Percentiles rank a stretch among this genome's conserved stretches.
Evolutionary conservation across 2,113 vertebrate species (phyloP).

Genomic region (Gallinago undulata): DNA sequence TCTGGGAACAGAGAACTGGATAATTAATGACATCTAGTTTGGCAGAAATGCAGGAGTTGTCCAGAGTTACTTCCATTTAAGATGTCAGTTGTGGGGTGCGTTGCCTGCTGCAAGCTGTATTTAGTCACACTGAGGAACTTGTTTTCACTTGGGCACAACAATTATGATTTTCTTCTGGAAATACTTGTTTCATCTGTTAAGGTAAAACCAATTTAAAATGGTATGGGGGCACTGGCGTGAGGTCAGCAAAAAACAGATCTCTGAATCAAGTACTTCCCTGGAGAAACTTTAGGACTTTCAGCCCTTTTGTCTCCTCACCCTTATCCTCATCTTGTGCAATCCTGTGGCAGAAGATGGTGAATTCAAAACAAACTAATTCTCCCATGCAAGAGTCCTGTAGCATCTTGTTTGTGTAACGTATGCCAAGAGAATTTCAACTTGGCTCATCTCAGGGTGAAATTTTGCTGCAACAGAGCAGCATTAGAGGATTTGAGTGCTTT

Average conservation of each 20-base stretch:
- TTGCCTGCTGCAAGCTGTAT: neutral
- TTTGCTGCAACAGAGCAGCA: neutral
- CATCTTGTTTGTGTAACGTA: neutral
- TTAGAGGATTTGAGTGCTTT: neutral
- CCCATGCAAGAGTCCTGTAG: neutral
- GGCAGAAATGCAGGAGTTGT: neutral
- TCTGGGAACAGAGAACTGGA: neutral
- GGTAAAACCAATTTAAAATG: neutral
- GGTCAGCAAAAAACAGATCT: neutral
- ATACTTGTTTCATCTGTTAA: neutral
- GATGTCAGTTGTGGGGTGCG: neutral
- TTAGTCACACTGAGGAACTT: neutral
- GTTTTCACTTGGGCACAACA: neutral
- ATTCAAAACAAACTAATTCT: neutral
- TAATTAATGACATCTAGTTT: neutral
- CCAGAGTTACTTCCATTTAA: neutral
- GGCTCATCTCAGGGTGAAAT: neutral
- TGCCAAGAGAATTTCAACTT: neutral
- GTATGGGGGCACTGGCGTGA: neutral
- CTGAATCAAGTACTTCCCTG: neutral
- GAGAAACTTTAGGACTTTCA: neutral
- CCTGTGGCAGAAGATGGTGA: neutral
- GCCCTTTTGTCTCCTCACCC: neutral
- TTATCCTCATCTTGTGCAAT: slow-evolving; percentile 2
- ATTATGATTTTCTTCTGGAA: neutral